Evolutionary conservation across 1,140 invertebrate genomes (phyloP), one percentile per base, ranked within the genome.

Genomic region (Drosophila funebris): DNA sequence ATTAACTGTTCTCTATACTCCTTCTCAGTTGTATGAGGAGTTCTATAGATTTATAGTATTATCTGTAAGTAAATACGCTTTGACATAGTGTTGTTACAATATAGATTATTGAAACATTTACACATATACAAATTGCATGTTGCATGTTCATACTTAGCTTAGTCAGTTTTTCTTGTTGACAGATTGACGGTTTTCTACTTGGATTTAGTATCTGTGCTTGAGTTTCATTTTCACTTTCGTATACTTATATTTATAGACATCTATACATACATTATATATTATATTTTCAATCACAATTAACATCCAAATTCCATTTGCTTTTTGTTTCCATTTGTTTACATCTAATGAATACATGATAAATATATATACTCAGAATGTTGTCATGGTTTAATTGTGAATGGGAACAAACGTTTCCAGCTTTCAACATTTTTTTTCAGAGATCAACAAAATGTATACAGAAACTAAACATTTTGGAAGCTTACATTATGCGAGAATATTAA

Each of bases 281-380:
- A 56, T 64, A 46, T 64, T 60, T 67, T 60, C 14, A 67, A 64
- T 61, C 56, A 68, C 64, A 69, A 44, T 53, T 39, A 64, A 63
- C 50, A 70, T 48, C 18, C 24, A 63, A 54, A 62, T 70, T 63
- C 31, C 14, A 61, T 31, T 66, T 57, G 41, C 29, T 53, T 43
- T 18, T 39, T 16, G 22, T 63, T 52, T 7, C 56, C 39, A 31
- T 22, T 67, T 9, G 0, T 43, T 67, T 58, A 67, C 8, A 20
- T 44, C 58, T 70, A 54, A 63, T 63, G 48, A 46, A 63, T 70
- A 56, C 16, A 46, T 54, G 48, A 31, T 37, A 22, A 13, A 22
- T 29, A 22, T 20, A 22, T 29, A 50, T 44, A 14, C 37, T 43
- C 27, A 41, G 37, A 68, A 69, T 60, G 36, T 54, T 11, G 14